Evolutionary conservation across 2,113 vertebrate species (phyloP).

Genomic region (Corydoras maculifer): DNA sequence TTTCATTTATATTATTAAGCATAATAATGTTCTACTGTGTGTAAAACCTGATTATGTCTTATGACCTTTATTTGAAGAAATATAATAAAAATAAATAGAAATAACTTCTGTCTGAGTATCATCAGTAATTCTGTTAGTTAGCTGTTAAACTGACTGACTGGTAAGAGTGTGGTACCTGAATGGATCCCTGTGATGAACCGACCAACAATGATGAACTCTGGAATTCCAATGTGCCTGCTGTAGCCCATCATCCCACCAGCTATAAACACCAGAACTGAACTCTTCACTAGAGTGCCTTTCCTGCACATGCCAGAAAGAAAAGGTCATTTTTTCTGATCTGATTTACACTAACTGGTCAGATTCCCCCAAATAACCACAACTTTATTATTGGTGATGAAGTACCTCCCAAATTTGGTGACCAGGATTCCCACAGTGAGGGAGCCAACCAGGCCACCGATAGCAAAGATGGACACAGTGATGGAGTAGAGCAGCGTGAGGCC

Average conservation of each 20-base stretch:
- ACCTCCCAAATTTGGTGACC: constrained; percentile 77
- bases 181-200: constrained; percentile 78
- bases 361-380: too few species aligned
- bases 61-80: too few species aligned
- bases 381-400: constrained; percentile 24
- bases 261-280: constrained; percentile 71
- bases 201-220: constrained; percentile 76
- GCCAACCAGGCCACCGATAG: constrained; percentile 77
- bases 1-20: too few species aligned
- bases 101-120: too few species aligned
- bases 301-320: constrained; percentile 47
- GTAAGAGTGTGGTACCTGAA: constrained; percentile 64
- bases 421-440: constrained; percentile 74
- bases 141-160: too few species aligned
- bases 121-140: too few species aligned
- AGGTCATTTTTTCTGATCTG: too few species aligned
- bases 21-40: too few species aligned
- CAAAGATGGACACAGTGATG: constrained; percentile 80
- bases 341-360: too few species aligned
- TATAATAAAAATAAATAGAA: too few species aligned
- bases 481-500: constrained; percentile 75
- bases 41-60: too few species aligned
- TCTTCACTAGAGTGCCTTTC: constrained; percentile 73
- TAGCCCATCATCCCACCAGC: constrained; percentile 73
- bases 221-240: constrained; percentile 63